A percentile compares a stretch with the other conserved stretches of the same genome.
phyloP scores from a whole-genome alignment of 2,797 vertebrate genomes.

The Chrosomus eos region DNA sequence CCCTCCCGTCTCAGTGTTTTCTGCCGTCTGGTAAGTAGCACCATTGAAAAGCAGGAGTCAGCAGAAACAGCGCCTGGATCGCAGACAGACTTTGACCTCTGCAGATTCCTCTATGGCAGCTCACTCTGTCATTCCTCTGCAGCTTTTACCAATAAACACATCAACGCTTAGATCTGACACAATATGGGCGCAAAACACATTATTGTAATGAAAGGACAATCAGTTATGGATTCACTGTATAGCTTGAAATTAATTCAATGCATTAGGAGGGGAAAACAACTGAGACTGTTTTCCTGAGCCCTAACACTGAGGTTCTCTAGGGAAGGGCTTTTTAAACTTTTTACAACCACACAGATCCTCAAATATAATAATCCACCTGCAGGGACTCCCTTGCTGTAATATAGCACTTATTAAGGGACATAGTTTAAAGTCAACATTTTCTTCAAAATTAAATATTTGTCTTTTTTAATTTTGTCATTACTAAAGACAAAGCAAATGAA shows the following conservation, averaged over 20 bases:
- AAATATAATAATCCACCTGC: background rate
- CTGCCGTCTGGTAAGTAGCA: conserved; percentile 64
- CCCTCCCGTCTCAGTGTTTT: conserved; percentile 59
- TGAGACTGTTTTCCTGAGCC: background rate
- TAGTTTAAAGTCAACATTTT: background rate
- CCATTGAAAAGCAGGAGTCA: conserved; percentile 60
- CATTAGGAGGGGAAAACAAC: background rate
- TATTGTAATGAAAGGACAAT: background rate
- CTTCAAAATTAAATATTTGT: background rate
- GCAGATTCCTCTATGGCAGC: conserved; percentile 48
- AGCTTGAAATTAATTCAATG: background rate
- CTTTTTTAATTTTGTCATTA: background rate
- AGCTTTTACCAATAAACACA: conserved; percentile 37
- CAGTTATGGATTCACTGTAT: background rate
- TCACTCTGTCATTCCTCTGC: conserved; percentile 45
- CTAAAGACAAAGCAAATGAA: background rate
- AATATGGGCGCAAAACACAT: background rate
- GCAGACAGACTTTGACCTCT: conserved; percentile 50
- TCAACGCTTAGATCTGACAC: conserved; percentile 25
- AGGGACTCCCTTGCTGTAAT: background rate
- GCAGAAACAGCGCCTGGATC: conserved; percentile 42
- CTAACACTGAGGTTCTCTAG: background rate
- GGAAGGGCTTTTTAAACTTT: background rate
- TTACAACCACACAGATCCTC: background rate
- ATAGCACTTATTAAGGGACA: background rate